A percentile compares a stretch with the other conserved stretches of the same genome.
These are phyloP conservation scores for Ptilorrhoa leucosticta DNA, from an alignment of 2,113 vertebrate genomes.

Conservation along the genomic window DNA sequence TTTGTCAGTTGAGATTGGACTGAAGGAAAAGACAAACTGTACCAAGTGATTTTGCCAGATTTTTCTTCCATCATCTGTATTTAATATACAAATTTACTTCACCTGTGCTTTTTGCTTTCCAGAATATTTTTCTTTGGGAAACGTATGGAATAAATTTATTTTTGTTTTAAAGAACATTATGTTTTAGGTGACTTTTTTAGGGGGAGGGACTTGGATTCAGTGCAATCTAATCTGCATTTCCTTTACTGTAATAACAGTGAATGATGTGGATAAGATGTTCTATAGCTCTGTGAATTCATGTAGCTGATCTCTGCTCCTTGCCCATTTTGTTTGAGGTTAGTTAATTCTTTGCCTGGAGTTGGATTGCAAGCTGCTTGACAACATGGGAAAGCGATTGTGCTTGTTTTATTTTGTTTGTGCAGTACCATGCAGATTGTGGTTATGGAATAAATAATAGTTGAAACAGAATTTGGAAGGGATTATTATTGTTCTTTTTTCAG, in stretches of 20 bases:
- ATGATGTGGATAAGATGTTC: background rate
- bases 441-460: conserved; percentile 3
- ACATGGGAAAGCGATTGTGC: background rate
- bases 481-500: background rate
- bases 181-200: background rate
- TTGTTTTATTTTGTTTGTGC: background rate
- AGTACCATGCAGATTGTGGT: background rate
- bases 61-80: background rate
- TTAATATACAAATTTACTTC: background rate
- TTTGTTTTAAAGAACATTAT: background rate
- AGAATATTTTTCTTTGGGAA: background rate
- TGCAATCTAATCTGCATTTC: background rate
- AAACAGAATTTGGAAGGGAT: background rate
- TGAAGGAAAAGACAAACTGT: background rate
- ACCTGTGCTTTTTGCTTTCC: background rate
- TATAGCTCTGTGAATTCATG: background rate
- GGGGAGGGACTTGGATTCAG: background rate
- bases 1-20: background rate
- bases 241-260: background rate
- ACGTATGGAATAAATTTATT: background rate
- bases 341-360: background rate
- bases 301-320: background rate
- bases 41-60: background rate
- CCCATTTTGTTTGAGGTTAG: background rate
- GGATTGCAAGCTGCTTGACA: background rate